Percentiles rank a stretch among this genome's conserved stretches.
Conservation (phyloP, 2,797 vertebrate species). For the Periparus ater region DNA sequence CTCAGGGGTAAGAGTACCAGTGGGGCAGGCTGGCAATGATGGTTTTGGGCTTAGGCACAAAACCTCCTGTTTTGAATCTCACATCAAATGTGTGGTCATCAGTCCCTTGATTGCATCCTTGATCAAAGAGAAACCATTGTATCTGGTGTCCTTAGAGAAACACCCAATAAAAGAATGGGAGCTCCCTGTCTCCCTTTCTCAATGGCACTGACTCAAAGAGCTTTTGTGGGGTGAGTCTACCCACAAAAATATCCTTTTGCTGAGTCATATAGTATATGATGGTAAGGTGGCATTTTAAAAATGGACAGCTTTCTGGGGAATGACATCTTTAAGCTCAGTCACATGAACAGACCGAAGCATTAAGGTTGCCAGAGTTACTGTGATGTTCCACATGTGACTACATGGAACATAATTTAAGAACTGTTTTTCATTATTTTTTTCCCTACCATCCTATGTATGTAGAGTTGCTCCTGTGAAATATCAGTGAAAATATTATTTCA, state of each 20-base stretch:
- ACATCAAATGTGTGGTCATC: neutral
- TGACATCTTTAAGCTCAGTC: neutral
- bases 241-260: neutral
- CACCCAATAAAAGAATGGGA: neutral
- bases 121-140: neutral
- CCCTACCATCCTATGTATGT: neutral
- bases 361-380: neutral
- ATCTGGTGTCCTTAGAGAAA: neutral
- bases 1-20: neutral
- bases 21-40: neutral
- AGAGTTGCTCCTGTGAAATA: neutral
- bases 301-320: neutral
- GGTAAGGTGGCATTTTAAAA: neutral
- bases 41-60: neutral
- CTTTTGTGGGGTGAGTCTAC: neutral
- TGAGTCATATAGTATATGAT: neutral
- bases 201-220: neutral
- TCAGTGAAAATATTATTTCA: neutral
- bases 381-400: neutral
- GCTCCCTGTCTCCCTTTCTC: neutral
- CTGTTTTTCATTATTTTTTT: neutral
- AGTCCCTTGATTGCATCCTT: neutral
- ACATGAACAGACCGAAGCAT: neutral
- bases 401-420: neutral
- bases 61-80: neutral